A percentile compares a stretch with the other conserved stretches of the same genome.
phyloP scores from a whole-genome alignment of 2,797 vertebrate genomes.

The Okamejei kenojei region DNA sequence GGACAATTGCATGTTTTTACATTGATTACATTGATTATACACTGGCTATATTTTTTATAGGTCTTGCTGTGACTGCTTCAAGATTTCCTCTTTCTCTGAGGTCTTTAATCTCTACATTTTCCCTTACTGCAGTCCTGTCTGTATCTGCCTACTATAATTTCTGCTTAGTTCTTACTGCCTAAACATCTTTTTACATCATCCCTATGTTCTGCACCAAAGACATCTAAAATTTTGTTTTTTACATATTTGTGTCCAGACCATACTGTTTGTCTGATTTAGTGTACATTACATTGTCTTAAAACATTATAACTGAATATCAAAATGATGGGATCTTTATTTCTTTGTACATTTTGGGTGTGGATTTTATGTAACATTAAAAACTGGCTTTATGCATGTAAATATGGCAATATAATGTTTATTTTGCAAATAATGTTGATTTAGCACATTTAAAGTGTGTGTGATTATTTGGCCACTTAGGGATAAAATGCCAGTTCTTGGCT shows the following conservation, averaged over 20 bases:
- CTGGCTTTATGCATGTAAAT: no score
- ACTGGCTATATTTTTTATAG: slow-evolving; percentile 35
- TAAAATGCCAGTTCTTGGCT: not conserved
- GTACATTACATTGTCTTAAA: not conserved
- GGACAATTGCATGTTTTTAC: not conserved
- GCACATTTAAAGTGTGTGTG: not conserved
- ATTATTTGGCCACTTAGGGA: not conserved
- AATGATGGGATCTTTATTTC: not conserved
- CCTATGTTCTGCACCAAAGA: not conserved
- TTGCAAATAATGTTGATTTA: not conserved
- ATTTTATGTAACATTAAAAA: not conserved
- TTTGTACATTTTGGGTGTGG: not conserved
- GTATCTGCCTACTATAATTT: slow-evolving; percentile 6
- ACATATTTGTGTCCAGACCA: not conserved
- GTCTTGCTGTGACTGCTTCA: slow-evolving; percentile 34
- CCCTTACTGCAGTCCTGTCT: not conserved
- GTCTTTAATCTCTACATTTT: slow-evolving; percentile 30
- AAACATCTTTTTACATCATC: not conserved
- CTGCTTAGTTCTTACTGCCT: slow-evolving; percentile 9
- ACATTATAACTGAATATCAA: not conserved
- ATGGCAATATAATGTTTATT: not conserved
- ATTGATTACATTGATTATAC: not conserved
- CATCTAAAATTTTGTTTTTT: slow-evolving; percentile 14
- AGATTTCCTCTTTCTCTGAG: slow-evolving; percentile 29
- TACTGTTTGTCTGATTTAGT: not conserved